Base-by-base conservation (phyloP, 1,140 invertebrate species). In the Ptiloglossa arizonensis region DNA sequence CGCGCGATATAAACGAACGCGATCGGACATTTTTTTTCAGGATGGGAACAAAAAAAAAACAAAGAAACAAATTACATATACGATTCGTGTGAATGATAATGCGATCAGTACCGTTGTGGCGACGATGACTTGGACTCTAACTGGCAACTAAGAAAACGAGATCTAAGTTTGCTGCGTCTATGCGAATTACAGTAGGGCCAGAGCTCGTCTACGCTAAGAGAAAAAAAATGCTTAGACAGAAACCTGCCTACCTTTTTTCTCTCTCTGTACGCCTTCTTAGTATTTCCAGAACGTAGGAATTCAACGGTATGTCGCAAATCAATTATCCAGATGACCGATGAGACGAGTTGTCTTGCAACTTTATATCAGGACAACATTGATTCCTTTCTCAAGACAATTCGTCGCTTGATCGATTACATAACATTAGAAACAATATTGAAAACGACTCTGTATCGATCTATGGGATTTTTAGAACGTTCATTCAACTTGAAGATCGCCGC, bases 201-300 rank as follows among this genome's bases (percentile, higher is more conserved):
- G 27, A 83, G 57, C 68, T 52, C 69, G 52, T 73, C 80, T 85
- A 86, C 54, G 73, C 69, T 83, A 78, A 63, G n/a, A 50, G 17
- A 60, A 70, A 52, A n/a, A 41, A 54, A 38, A 79, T 27, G 35
- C 19, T 48, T 8, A 27, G 41, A 57, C 50, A 27, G 29, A 71
- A 70, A 71, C 24, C 29, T 48, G 52, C 73, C 73, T 76, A 76
- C 73, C 73, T 75, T 74, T n/a, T 73, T 50, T 17, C 22, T 27
- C 48, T 68, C 64, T 46, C 54, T 29, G 75, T 11, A 52, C 15
- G 57, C n/a, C 67, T 60, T 77, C 44, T 59, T 59, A 62, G 68
- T 22, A 54, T 46, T 57, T 72, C 24, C 59, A 46, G 35, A 32
- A 24, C 15, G 44, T 44, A 63, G 29, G 44, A 56, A 50, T 35